phyloP scores from a whole-genome alignment of 2,113 vertebrate species.

The Chloroceryle aenea region DNA sequence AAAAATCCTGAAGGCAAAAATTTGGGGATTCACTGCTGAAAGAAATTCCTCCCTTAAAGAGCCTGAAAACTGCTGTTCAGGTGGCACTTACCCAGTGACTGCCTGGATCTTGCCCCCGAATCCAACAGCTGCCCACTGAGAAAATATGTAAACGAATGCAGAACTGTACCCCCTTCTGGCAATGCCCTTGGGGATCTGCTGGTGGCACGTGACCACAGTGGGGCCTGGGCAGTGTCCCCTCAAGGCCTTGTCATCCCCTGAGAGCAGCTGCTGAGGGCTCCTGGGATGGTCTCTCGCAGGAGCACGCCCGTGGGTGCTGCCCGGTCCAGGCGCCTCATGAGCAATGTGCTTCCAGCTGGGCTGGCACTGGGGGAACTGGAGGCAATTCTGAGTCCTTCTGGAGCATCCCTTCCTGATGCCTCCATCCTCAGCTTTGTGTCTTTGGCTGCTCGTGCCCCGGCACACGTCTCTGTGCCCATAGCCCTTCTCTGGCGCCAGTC shows the following conservation, averaged over 20 bases:
- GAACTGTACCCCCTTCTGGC: not conserved
- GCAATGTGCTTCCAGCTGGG: not conserved
- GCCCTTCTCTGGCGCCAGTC: no score
- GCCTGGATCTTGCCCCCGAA: not conserved
- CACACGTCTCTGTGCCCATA: no score
- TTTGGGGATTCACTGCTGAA: not conserved
- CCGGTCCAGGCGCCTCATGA: fast-evolving
- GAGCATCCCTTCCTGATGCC: not conserved
- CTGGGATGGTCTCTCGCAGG: not conserved
- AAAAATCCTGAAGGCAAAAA: not conserved
- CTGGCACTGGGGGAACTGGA: fast-evolving
- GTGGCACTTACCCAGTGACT: not conserved
- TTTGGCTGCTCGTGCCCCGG: not conserved
- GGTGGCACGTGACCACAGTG: not conserved
- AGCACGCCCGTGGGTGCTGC: not conserved
- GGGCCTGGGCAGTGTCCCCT: not conserved
- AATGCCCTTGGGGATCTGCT: not conserved
- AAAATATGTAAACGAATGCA: not conserved
- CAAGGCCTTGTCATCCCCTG: not conserved
- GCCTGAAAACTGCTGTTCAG: not conserved
- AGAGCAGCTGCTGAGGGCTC: not conserved
- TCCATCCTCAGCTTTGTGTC: fast-evolving
- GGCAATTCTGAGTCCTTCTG: not conserved
- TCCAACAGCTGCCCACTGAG: not conserved
- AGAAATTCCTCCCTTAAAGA: not conserved